Evolutionary conservation across 2,113 vertebrate species (phyloP).

Genomic region (Castor canadensis): DNA sequence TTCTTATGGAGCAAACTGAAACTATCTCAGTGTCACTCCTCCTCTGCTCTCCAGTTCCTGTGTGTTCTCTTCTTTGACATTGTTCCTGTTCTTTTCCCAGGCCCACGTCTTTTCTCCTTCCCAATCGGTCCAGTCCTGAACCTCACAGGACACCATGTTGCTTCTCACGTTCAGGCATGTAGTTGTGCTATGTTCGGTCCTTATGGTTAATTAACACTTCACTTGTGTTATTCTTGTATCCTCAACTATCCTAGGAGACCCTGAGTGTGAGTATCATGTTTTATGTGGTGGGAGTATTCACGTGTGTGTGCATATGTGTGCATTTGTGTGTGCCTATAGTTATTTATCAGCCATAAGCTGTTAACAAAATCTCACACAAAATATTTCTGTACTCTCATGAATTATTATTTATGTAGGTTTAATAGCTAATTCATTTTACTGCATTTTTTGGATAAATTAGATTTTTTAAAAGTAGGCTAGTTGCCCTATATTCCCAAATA

Average conservation of each 20-base stretch:
- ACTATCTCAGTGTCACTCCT: neutral
- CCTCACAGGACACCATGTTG: neutral
- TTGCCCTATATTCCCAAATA: neutral
- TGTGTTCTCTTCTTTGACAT: neutral
- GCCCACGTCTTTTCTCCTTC: neutral
- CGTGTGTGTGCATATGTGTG: neutral
- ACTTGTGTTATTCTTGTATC: neutral
- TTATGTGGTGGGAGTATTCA: neutral
- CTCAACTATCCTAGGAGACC: neutral
- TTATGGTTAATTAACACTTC: neutral
- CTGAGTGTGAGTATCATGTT: neutral
- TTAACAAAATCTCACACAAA: neutral
- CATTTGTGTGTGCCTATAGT: neutral
- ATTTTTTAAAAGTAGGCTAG: neutral
- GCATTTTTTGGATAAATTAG: neutral
- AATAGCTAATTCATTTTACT: slow-evolving; percentile 2
- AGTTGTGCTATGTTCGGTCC: neutral
- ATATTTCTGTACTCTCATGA: neutral
- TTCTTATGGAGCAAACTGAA: neutral
- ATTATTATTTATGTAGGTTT: neutral
- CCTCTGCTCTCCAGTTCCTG: neutral
- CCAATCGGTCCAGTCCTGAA: neutral
- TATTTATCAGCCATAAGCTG: neutral
- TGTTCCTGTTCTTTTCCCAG: neutral
- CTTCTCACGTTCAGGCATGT: neutral